Evolutionary conservation across 35 echinoderm and acorn worm genomes (phyloP), one percentile per base, ranked within the genome.

Genomic region (Antedon bifida): DNA sequence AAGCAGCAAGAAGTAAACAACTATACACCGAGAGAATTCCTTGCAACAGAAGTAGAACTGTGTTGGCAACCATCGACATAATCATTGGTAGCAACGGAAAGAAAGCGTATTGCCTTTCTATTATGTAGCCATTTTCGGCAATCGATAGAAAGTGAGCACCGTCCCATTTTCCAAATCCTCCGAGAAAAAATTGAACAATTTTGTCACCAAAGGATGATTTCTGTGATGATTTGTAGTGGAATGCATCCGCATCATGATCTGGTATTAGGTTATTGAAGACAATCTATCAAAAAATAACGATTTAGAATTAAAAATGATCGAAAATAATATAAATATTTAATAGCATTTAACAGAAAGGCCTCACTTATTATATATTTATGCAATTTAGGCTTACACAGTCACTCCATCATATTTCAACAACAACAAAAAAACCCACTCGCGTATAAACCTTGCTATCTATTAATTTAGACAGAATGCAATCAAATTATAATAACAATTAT

Each of bases 141-240:
- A 99, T 90, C 39, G 89, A 85, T 30, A 99, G 85, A 77, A 93
- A 99, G 74, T 99, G 89, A 0, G 95, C 85, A 30, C 83, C 95
- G 82, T 99, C 95, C 95, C 95, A 99, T 34, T 93, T 89, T 21
- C 77, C 74, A 36, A 89, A 93, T 12, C 95, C 95, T 14, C 85
- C 95, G 11, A 99, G 74, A 16, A 93, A 78, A 29, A 88, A 82
- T 16, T 89, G 73, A 0, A 93, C 55, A 19, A 88, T 23, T 51
- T 5, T 42, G 51, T 99, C 91, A 28, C 45, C 86, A 32, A 75
- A 30, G 29, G 82, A 75, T 77, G 88, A 88, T 74, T 92, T 76
- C 35, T 75, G 45, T 0, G 89, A 34, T 0, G 82, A 74, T 5
- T 80, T 75, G 11, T 86, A 91, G 28, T 84, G 90, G 51, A 99